Percentiles rank a stretch among this genome's conserved stretches.
phyloP scores from a whole-genome alignment of 2,797 vertebrate species.

The Ctenochaetus hawaiiensis region DNA sequence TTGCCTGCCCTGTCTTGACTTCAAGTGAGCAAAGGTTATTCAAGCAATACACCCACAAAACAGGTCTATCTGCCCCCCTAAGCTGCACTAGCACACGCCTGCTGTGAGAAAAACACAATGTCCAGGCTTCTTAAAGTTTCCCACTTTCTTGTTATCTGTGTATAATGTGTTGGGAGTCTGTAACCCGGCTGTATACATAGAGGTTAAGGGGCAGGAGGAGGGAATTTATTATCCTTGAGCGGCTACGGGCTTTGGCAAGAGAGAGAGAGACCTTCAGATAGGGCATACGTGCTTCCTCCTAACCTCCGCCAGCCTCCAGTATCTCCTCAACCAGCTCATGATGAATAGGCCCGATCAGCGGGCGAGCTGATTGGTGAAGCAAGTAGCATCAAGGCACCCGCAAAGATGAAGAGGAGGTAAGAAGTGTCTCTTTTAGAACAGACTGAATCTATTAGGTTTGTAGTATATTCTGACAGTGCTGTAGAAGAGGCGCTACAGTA shows the following conservation, averaged over 20 bases:
- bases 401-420: slow-evolving; percentile 64
- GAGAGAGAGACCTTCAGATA: slow-evolving; percentile 73
- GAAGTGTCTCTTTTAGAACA: slow-evolving; percentile 53
- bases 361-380: slow-evolving; percentile 69
- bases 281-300: slow-evolving; percentile 60
- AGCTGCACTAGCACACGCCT: slow-evolving; percentile 18
- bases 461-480: slow-evolving; percentile 44
- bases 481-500: slow-evolving; percentile 12
- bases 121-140: slow-evolving; percentile 52
- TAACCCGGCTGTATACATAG: slow-evolving; percentile 53
- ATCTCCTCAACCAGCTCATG: slow-evolving; percentile 71
- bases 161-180: slow-evolving; percentile 53
- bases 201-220: slow-evolving; percentile 67
- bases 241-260: slow-evolving; percentile 53
- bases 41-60: slow-evolving; percentile 50
- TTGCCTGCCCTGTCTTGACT: slow-evolving; percentile 8
- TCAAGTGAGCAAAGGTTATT: slow-evolving; percentile 52
- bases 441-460: slow-evolving; percentile 58
- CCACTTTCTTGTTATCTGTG: slow-evolving; percentile 65
- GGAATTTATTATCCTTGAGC: slow-evolving; percentile 81
- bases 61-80: slow-evolving; percentile 41
- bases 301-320: slow-evolving; percentile 63
- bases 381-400: slow-evolving; percentile 52
- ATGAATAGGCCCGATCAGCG: slow-evolving; percentile 77
- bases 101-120: slow-evolving; percentile 44